Evolutionary conservation across 2,888 invertebrate species (phyloP), one percentile per base, ranked within the genome.

Genomic region (Diaperis boleti): DNA sequence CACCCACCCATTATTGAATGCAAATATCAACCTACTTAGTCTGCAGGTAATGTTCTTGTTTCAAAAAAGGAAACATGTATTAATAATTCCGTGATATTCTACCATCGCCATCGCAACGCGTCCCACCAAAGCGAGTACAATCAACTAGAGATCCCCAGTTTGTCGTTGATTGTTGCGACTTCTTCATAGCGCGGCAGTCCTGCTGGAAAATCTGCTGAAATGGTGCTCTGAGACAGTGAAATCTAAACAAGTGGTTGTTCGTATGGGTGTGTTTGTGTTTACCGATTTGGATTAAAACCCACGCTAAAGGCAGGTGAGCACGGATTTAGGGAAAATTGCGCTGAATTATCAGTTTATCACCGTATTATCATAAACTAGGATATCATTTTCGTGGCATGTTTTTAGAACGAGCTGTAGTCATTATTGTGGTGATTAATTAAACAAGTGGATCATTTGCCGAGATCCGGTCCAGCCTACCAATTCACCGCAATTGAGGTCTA

Each of bases 381-480:
- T 57, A 22, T 45, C 26, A 44, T 39, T 49, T 47, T n/a, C 29
- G 49, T 41, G 29, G 41, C 4, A 59, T 59, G 49, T 59, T 59
- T 49, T 49, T 39, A 49, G 59, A 49, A 49, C 18, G 49, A 41
- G 29, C 49, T 59, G 47, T 59, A 57, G 26, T 20, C 47, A 49
- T 49, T 49, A 59, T 49, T 59, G 39, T 59, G 59, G 15, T 59
- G 59, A 59, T 59, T 59, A 59, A 59, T 49, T 37, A 59, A 49
- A 50, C 60, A 52, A 60, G 60, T 60, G 60, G 42, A 14, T 60
- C 37, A 62, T 56, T 56, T 55, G 15, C 42, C 1, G 8, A 56
- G 56, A 62, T 62, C 50, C 50, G 62, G 56, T 62, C 56, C 62
- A 62, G 61, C 62, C 62, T 62, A 49, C 31, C 8, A 10, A 5